Evolutionary conservation across 37 sponge, comb jelly and placozoan genomes (phyloP).

Genomic region (Beroe forskalii): DNA sequence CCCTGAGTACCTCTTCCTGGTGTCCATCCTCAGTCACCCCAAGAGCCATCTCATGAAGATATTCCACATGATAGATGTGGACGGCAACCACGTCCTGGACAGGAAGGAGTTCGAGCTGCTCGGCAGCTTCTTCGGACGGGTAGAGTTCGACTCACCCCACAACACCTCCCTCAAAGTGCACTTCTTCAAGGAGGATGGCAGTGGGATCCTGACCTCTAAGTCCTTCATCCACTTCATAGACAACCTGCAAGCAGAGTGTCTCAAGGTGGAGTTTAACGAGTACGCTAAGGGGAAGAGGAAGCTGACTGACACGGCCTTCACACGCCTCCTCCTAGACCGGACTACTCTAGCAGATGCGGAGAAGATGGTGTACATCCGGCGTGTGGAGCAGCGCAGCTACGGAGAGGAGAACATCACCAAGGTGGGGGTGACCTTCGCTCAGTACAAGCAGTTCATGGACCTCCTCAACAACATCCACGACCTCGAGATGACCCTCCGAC

Average conservation of each 20-base stretch:
- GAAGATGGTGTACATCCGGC: not conserved
- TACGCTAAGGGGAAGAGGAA: not conserved
- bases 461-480: slow-evolving; percentile 31
- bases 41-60: not conserved
- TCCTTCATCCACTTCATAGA: not conserved
- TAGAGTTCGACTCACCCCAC: not conserved
- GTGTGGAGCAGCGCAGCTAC: not conserved
- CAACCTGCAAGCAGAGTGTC: slow-evolving; percentile 2
- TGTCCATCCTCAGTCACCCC: slow-evolving; percentile 3
- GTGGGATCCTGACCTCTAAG: not conserved
- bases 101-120: not conserved
- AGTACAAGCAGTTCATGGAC: slow-evolving; percentile 12
- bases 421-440: not conserved
- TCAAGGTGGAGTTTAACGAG: slow-evolving; percentile 1
- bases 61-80: slow-evolving; percentile 13
- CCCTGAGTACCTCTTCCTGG: not conserved
- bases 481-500: not conserved
- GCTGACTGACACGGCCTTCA: not conserved
- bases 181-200: slow-evolving; percentile 9
- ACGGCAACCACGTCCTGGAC: not conserved
- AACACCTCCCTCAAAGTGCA: slow-evolving; percentile 9
- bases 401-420: not conserved
- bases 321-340: not conserved
- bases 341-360: not conserved
- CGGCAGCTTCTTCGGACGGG: not conserved